Evolutionary conservation across 2,797 vertebrate species (phyloP).

Genomic region (Acrossocheilus fasciatus): DNA sequence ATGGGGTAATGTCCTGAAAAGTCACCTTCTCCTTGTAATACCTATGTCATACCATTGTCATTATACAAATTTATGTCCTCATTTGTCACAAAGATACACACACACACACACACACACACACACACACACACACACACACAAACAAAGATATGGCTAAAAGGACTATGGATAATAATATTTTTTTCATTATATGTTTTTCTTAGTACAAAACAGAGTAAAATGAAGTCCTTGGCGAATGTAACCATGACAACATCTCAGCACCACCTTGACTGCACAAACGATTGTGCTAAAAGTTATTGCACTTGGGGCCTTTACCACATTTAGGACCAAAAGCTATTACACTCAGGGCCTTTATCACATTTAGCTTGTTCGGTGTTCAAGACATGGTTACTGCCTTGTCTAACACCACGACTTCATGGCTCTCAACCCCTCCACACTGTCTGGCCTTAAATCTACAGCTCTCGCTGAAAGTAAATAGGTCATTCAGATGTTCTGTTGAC

Average conservation of each 20-base stretch:
- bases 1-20: too few relatives aligned
- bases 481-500: slow-evolving; percentile 47
- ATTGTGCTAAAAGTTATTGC: slow-evolving; percentile 24
- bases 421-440: slow-evolving; percentile 5
- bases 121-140: too few relatives aligned
- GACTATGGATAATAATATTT: neutral
- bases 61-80: too few relatives aligned
- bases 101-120: too few relatives aligned
- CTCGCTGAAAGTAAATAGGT: slow-evolving; percentile 42
- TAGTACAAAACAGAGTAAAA: neutral
- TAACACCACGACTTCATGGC: neutral
- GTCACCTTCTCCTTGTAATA: too few relatives aligned
- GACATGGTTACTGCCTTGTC: slow-evolving; percentile 17
- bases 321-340: slow-evolving; percentile 31
- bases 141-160: neutral
- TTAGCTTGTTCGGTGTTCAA: slow-evolving; percentile 12
- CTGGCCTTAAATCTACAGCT: slow-evolving; percentile 31
- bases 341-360: slow-evolving; percentile 24
- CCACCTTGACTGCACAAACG: neutral
- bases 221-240: neutral
- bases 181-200: neutral
- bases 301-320: slow-evolving; percentile 24
- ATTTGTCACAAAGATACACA: too few relatives aligned
- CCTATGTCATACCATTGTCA: too few relatives aligned
- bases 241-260: neutral